phyloP scores from a whole-genome alignment of 1,140 invertebrate species.

The Trissolcus basalis region DNA sequence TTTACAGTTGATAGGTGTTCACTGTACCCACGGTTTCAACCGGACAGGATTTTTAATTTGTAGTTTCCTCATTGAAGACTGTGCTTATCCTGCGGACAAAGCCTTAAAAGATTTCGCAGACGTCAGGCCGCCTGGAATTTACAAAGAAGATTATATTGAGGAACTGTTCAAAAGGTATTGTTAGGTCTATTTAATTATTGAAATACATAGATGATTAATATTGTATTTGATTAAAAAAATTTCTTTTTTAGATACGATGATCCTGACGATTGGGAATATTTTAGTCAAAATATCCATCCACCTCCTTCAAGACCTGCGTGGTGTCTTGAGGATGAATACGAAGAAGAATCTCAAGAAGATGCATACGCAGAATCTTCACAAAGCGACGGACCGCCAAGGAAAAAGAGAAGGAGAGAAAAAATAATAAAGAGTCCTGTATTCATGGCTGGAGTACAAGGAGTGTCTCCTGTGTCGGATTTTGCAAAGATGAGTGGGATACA shows the following conservation, averaged over 20 bases:
- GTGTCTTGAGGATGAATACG: conserved; percentile 43
- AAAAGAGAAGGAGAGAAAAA: conserved; percentile 72
- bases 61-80: conserved; percentile 90
- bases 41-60: conserved; percentile 96
- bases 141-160: conserved; percentile 85
- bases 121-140: conserved; percentile 85
- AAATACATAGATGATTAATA: neutral
- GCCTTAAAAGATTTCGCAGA: conserved; percentile 86
- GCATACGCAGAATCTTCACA: conserved; percentile 26
- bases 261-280: conserved; percentile 27
- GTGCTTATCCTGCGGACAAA: conserved; percentile 82
- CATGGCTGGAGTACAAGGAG: conserved; percentile 88
- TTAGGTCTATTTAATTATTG: too few species aligned
- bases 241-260: conserved; percentile 27
- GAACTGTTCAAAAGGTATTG: conserved; percentile 87
- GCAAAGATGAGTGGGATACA: conserved; percentile 83
- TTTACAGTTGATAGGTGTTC: conserved; percentile 89
- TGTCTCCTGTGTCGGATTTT: conserved; percentile 80
- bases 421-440: conserved; percentile 82
- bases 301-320: conserved; percentile 40
- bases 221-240: neutral
- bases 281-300: conserved; percentile 21
- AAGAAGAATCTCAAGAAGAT: conserved; percentile 63
- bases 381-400: conserved; percentile 16
- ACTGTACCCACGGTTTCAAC: conserved; percentile 99